Conservation (phyloP, 2,113 vertebrate genomes). For the Aythya baeri region DNA sequence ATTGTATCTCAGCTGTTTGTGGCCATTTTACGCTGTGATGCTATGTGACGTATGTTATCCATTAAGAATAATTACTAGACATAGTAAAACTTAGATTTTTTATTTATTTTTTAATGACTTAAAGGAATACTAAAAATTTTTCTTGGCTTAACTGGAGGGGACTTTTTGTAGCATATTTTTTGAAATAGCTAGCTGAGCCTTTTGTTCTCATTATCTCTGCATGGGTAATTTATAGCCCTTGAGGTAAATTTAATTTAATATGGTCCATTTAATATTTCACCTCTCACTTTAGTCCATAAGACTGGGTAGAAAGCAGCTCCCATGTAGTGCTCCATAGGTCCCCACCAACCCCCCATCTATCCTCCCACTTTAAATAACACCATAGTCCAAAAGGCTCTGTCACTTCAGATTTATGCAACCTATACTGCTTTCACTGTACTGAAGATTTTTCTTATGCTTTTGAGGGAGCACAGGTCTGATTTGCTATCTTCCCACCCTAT, state of each 20-base stretch:
- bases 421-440: background rate
- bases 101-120: background rate
- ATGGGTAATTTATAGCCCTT: background rate
- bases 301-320: background rate
- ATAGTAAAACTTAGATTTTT: background rate
- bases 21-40: background rate
- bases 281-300: background rate
- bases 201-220: background rate
- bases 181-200: background rate
- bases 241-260: background rate
- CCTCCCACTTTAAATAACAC: background rate
- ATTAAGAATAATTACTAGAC: background rate
- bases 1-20: background rate
- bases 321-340: background rate
- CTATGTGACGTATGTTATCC: background rate
- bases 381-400: background rate
- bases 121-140: background rate
- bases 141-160: background rate
- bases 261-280: background rate
- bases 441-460: slow-evolving; percentile 32
- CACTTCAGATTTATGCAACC: slow-evolving; percentile 49
- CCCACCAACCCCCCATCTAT: background rate
- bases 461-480: slow-evolving; percentile 64
- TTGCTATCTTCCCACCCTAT: slow-evolving; percentile 22
- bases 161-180: background rate